Conservation (phyloP, 53 echinoderm and acorn worm species). For the Echinometra lucunter region DNA sequence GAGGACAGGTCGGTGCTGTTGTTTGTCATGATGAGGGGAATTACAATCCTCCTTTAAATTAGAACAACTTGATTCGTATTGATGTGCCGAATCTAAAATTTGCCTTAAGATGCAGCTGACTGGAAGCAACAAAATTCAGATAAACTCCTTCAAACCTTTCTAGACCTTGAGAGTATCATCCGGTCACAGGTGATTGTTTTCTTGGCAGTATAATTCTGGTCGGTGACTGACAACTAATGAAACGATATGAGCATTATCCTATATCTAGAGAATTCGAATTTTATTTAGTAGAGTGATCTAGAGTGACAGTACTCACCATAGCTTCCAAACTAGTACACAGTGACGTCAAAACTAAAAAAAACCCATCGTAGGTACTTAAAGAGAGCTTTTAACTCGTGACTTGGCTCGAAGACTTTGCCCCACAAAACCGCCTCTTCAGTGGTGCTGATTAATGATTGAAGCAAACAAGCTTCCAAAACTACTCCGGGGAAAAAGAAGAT, state of each 20-base stretch:
- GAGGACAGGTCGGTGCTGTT: conserved; percentile 11
- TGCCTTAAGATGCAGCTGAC: background rate
- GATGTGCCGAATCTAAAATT: background rate
- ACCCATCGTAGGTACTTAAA: too few relatives aligned
- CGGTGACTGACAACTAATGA: background rate
- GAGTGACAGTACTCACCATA: background rate
- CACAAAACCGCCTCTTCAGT: background rate
- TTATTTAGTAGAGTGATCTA: conserved; percentile 11
- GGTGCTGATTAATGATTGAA: conserved; percentile 49
- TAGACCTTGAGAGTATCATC: background rate
- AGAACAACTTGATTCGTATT: background rate
- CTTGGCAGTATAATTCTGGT: background rate
- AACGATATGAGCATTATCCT: background rate
- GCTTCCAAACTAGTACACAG: background rate
- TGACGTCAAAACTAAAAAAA: background rate
- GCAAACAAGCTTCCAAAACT: conserved; percentile 33
- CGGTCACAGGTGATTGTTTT: background rate
- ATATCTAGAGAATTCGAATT: conserved; percentile 19
- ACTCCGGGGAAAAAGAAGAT: background rate
- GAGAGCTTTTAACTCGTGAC: background rate
- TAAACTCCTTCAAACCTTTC: background rate
- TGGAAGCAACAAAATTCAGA: background rate
- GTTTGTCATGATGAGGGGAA: conserved; percentile 13
- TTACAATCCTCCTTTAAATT: background rate
- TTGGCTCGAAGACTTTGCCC: conserved; percentile 6